Conservation (phyloP, 2,888 invertebrate species). For the Lobophora halterata region DNA sequence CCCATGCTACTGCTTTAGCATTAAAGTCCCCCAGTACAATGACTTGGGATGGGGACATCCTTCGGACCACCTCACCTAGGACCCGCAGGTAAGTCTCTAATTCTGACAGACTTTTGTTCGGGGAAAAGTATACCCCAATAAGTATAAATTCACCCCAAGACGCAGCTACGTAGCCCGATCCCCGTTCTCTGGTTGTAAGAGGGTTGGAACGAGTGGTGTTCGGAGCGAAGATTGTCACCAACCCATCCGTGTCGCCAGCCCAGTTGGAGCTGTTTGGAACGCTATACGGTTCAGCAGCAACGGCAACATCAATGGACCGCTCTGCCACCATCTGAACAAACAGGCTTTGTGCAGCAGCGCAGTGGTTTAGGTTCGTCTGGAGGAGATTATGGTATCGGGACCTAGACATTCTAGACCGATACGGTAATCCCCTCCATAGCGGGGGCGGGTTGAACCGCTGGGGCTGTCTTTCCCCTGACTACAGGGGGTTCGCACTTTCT, state of each 20-base stretch:
- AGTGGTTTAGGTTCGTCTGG: conserved; percentile 29
- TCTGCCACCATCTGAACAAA: not conserved
- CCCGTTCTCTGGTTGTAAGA: not conserved
- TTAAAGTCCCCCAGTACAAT: not conserved
- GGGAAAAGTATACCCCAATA: conserved; percentile 15
- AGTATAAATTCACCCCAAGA: conserved; percentile 5
- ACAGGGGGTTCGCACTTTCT: not conserved
- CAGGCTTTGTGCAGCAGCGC: conserved; percentile 22
- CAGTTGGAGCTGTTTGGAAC: conserved; percentile 4
- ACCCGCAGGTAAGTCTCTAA: conserved; percentile 8
- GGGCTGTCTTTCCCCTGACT: not conserved
- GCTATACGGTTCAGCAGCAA: too few relatives aligned
- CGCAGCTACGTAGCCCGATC: conserved; percentile 15
- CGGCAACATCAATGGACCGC: too few relatives aligned
- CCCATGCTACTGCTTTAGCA: too few relatives aligned
- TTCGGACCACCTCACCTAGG: not conserved
- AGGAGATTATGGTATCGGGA: not conserved
- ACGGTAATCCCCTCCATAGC: not conserved
- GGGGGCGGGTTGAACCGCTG: not conserved
- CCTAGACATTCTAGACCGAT: not conserved
- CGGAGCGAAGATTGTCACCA: conserved; percentile 8
- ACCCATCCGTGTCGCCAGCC: conserved; percentile 10
- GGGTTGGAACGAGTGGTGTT: not conserved
- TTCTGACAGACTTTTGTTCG: conserved; percentile 11
- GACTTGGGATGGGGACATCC: not conserved